Evolutionary conservation across 2,888 invertebrate genomes (phyloP).

Genomic region (Eugnorisma glareosa): DNA sequence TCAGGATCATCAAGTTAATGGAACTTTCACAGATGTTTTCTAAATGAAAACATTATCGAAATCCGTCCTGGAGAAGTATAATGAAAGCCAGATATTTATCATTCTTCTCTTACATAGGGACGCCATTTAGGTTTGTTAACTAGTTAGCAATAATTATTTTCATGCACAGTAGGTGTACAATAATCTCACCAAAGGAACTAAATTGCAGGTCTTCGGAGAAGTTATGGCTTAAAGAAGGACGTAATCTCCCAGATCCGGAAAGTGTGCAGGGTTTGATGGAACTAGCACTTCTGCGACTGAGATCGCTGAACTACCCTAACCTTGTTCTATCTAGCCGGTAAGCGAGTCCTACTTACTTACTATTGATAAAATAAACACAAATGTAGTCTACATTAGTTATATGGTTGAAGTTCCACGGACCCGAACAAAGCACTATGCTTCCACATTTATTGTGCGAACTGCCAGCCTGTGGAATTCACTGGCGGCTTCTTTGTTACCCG

Average conservation of each 20-base stretch:
- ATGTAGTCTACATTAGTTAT: background rate
- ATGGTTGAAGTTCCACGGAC: background rate
- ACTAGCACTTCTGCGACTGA: conserved; percentile 90
- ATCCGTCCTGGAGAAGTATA: conserved; percentile 62
- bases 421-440: background rate
- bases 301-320: conserved; percentile 90
- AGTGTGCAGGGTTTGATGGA: conserved; percentile 94
- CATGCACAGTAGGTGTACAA: conserved; percentile 71
- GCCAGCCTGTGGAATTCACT: too few relatives aligned
- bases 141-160: conserved; percentile 44
- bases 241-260: conserved; percentile 90
- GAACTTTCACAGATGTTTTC: background rate
- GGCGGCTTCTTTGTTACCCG: too few relatives aligned
- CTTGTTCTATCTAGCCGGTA: conserved; percentile 94
- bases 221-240: conserved; percentile 86
- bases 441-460: too few relatives aligned
- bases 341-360: conserved; percentile 49
- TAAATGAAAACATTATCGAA: conserved; percentile 44
- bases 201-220: conserved; percentile 92
- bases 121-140: conserved; percentile 92
- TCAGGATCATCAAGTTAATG: background rate
- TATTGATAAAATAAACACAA: background rate
- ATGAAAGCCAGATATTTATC: conserved; percentile 93
- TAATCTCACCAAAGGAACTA: background rate
- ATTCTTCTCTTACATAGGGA: conserved; percentile 94